Conservation (phyloP, 2,888 invertebrate genomes). For the Endomychus coccineus region DNA sequence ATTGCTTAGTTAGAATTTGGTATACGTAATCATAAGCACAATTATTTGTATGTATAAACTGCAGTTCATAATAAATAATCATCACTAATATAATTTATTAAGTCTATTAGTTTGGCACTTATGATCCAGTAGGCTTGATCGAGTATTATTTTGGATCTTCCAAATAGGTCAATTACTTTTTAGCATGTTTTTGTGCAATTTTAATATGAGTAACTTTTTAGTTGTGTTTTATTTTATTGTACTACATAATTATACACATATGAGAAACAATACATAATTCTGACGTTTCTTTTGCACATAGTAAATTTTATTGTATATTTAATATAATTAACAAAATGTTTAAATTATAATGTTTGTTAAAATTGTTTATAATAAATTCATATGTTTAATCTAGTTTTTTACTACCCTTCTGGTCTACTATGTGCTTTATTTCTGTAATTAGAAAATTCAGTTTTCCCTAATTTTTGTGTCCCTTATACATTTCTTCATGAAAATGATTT, state of each 20-base stretch:
- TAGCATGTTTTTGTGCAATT: slow-evolving; percentile 10
- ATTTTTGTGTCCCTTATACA: background rate
- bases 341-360: slow-evolving; percentile 22
- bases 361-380: slow-evolving; percentile 28
- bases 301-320: slow-evolving; percentile 12
- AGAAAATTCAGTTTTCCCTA: no score
- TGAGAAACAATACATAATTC: no score
- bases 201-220: slow-evolving; percentile 9
- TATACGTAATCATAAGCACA: no score
- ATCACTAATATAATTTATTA: no score
- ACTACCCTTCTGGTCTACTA: no score
- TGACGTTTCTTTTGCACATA: slow-evolving; percentile 3
- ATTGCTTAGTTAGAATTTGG: background rate
- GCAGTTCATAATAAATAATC: no score
- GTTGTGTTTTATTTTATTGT: slow-evolving; percentile 12
- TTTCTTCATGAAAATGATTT: no score
- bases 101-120: no score
- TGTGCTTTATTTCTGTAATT: no score
- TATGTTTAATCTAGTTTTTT: slow-evolving; percentile 21
- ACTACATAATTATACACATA: slow-evolving; percentile 2
- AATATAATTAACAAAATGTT: slow-evolving; percentile 13
- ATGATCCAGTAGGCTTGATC: no score
- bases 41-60: no score
- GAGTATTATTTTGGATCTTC: slow-evolving; percentile 7
- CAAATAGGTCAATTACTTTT: slow-evolving; percentile 12